Conservation (phyloP, 2,888 invertebrate species). For the Latheticus oryzae region DNA sequence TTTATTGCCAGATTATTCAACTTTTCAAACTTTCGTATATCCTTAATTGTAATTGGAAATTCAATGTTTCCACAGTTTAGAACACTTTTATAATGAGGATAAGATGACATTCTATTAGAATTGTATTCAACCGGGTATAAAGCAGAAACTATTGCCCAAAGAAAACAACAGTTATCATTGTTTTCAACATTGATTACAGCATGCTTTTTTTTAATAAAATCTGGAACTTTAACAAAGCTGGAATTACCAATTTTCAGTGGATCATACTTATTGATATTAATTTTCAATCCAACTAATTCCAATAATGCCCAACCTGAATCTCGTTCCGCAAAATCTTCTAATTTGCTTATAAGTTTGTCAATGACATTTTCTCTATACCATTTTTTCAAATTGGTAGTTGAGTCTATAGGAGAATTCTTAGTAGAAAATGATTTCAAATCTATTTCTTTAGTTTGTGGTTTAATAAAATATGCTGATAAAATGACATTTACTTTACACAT, state of each 20-base stretch:
- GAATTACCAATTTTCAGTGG: conserved; percentile 43
- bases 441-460: conserved; percentile 34
- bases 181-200: conserved; percentile 52
- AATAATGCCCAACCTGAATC: conserved; percentile 1
- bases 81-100: conserved; percentile 47
- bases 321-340: conserved; percentile 45
- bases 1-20: conserved; percentile 49
- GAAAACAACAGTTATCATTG: conserved; percentile 50
- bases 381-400: conserved; percentile 25
- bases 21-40: conserved; percentile 48
- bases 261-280: conserved; percentile 50
- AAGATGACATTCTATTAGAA: conserved; percentile 41
- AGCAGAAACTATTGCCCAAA: conserved; percentile 49
- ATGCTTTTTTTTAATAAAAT: conserved; percentile 43
- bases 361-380: conserved; percentile 33
- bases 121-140: conserved; percentile 41
- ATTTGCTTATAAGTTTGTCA: conserved; percentile 40
- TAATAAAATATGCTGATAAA: conserved; percentile 39
- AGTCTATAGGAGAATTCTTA: conserved; percentile 2
- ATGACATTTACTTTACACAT: conserved; percentile 40
- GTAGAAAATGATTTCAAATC: conserved; percentile 6
- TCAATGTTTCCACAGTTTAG: conserved; percentile 48
- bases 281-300: neutral
- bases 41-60: conserved; percentile 46
- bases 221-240: conserved; percentile 49